Evolutionary conservation across 2,888 invertebrate species (phyloP).

Genomic region (Philopedon plagiatum): DNA sequence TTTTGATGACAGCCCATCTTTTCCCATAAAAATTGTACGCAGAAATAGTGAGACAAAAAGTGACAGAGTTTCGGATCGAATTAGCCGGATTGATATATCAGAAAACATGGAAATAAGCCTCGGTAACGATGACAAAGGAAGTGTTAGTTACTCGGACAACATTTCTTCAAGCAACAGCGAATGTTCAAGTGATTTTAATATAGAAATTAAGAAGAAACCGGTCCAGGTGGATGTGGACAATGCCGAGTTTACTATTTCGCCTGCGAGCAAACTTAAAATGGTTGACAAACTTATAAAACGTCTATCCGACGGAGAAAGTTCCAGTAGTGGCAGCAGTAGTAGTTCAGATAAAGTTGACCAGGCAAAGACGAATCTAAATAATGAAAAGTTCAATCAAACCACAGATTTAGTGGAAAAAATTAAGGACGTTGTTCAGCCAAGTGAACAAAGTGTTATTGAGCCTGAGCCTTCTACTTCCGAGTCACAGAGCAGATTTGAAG

Average conservation of each 20-base stretch:
- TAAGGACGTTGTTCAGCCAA: background rate
- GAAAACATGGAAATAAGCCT: slow-evolving; percentile 62
- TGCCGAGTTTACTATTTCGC: slow-evolving; percentile 59
- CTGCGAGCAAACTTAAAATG: slow-evolving; percentile 62
- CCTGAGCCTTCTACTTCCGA: background rate
- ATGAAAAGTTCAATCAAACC: slow-evolving; percentile 5
- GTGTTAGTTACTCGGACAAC: slow-evolving; percentile 55
- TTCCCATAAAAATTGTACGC: slow-evolving; percentile 51
- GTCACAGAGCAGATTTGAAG: background rate
- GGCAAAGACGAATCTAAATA: slow-evolving; percentile 17
- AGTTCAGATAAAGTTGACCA: slow-evolving; percentile 4
- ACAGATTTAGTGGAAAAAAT: background rate
- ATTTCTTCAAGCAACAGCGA: slow-evolving; percentile 53
- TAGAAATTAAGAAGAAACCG: slow-evolving; percentile 58
- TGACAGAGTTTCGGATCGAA: slow-evolving; percentile 61
- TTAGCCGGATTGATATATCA: slow-evolving; percentile 59
- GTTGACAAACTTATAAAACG: slow-evolving; percentile 64
- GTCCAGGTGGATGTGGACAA: slow-evolving; percentile 61
- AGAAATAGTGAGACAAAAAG: slow-evolving; percentile 62
- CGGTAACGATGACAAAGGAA: slow-evolving; percentile 55
- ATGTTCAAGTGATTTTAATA: slow-evolving; percentile 51
- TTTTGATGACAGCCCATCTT: slow-evolving; percentile 42
- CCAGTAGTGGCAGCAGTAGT: background rate
- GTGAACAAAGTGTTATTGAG: slow-evolving; percentile 3
- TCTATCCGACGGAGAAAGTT: slow-evolving; percentile 56